Percentiles rank a stretch among this genome's conserved stretches.
These are phyloP conservation scores for Dicycla oo DNA, from an alignment of 2,888 invertebrate genomes.

Conservation along the genomic window DNA sequence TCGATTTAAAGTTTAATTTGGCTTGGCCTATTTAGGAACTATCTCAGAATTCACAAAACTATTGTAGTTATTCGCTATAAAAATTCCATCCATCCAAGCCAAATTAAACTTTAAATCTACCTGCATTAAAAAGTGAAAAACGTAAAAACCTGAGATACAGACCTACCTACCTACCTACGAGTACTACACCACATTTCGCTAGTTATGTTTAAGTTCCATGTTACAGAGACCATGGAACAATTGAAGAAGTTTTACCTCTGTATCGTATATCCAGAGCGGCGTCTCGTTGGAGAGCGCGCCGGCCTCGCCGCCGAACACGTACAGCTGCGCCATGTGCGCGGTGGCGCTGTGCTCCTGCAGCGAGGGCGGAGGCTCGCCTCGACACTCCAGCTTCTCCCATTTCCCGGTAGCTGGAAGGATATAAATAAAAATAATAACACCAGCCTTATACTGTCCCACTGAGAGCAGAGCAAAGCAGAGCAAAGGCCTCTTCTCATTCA, in stretches of 20 bases:
- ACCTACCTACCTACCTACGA: no score
- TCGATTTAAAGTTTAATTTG: no score
- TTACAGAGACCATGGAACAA: no score
- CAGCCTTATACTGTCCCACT: neutral
- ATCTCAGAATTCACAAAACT: no score
- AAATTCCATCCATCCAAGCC: no score
- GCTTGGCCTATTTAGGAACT: no score
- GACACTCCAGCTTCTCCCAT: conserved; percentile 94
- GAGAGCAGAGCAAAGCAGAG: neutral
- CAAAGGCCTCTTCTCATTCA: neutral
- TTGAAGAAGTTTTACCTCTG: conserved; percentile 88
- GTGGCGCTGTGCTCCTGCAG: conserved; percentile 96
- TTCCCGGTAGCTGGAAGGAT: conserved; percentile 91
- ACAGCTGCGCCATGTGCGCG: conserved; percentile 93
- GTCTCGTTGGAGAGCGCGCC: conserved; percentile 95
- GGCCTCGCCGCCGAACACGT: conserved; percentile 97
- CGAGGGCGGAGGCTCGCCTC: conserved; percentile 93
- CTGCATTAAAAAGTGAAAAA: no score
- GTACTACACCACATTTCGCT: no score
- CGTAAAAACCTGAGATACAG: no score
- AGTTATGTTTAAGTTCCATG: no score
- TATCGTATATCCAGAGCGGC: conserved; percentile 96
- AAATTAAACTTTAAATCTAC: no score
- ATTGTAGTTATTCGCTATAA: no score
- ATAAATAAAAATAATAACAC: neutral